phyloP scores from a whole-genome alignment of 2,113 vertebrate species.

The Anhinga rufa region DNA sequence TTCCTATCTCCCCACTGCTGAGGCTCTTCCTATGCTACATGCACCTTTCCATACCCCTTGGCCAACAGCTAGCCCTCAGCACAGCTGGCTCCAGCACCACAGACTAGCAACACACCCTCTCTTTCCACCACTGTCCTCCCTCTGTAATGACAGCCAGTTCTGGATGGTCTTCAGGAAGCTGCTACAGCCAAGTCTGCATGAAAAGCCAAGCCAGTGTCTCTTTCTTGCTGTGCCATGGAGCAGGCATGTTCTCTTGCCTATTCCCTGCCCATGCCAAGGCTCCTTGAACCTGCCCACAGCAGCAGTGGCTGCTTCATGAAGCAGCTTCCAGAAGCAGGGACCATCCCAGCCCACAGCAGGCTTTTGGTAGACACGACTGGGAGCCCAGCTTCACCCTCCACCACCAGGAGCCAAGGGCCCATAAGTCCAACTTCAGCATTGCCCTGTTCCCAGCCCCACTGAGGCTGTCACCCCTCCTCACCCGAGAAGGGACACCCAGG shows the following conservation, averaged over 20 bases:
- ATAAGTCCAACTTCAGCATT: not conserved
- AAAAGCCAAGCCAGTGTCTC: not conserved
- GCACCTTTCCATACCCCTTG: not conserved
- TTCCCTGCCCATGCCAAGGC: not conserved
- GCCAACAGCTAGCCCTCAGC: not conserved
- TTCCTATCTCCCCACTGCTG: not conserved
- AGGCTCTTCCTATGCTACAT: rapidly evolving
- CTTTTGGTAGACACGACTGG: not conserved
- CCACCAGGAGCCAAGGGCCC: not conserved
- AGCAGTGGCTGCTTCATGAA: not conserved
- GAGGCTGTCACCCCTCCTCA: not conserved
- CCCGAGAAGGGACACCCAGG: not conserved
- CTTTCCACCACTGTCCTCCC: not conserved
- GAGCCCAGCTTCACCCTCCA: not conserved
- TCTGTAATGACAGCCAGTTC: not conserved
- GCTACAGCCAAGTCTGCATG: not conserved
- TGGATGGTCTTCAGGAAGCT: not conserved
- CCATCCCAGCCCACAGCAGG: not conserved
- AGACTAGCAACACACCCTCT: not conserved
- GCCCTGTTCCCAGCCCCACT: rapidly evolving
- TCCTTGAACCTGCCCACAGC: not conserved
- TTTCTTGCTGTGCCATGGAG: not conserved
- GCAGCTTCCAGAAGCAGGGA: not conserved
- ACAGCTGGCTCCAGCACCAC: not conserved
- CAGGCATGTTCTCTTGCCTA: not conserved